A percentile compares a stretch with the other conserved stretches of the same genome.
Conservation (phyloP, 2,113 vertebrate species). For the Ammospiza nelsoni region DNA sequence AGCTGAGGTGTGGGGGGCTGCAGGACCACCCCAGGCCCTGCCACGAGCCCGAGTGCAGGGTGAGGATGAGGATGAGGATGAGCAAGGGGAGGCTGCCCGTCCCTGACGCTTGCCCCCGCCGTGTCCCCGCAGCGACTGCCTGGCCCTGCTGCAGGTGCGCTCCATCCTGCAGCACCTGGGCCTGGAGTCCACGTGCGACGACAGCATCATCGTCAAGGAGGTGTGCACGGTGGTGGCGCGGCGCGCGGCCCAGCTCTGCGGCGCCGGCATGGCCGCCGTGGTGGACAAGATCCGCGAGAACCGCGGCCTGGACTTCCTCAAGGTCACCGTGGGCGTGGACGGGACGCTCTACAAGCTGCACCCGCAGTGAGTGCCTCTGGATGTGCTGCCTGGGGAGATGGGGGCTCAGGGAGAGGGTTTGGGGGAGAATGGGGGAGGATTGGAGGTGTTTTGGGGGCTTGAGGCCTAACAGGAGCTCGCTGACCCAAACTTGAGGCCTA, state of each 20-base stretch:
- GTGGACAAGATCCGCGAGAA: conserved; percentile 94
- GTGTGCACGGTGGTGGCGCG: conserved; percentile 88
- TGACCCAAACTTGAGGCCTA: neutral
- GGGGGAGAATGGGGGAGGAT: neutral
- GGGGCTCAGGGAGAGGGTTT: neutral
- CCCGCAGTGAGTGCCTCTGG: conserved; percentile 85
- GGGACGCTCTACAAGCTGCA: conserved; percentile 97
- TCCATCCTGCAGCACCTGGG: conserved; percentile 93
- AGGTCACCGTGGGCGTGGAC: conserved; percentile 91
- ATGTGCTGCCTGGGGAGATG: accelerated
- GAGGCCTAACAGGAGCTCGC: neutral
- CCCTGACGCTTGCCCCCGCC: accelerated
- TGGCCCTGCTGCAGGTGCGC: conserved; percentile 94
- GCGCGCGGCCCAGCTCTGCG: conserved; percentile 91
- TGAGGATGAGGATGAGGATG: accelerated
- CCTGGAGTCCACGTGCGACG: conserved; percentile 90
- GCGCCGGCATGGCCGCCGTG: conserved; percentile 89
- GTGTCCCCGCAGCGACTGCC: conserved; percentile 80
- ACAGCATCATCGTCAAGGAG: conserved; percentile 97
- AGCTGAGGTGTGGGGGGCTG: neutral
- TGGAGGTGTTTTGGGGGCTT: neutral
- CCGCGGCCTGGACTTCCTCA: conserved; percentile 85
- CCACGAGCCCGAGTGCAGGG: accelerated
- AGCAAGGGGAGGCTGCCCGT: accelerated
- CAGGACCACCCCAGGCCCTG: accelerated